Conservation (phyloP, 2,888 invertebrate species). For the Polymixis lichenea region DNA sequence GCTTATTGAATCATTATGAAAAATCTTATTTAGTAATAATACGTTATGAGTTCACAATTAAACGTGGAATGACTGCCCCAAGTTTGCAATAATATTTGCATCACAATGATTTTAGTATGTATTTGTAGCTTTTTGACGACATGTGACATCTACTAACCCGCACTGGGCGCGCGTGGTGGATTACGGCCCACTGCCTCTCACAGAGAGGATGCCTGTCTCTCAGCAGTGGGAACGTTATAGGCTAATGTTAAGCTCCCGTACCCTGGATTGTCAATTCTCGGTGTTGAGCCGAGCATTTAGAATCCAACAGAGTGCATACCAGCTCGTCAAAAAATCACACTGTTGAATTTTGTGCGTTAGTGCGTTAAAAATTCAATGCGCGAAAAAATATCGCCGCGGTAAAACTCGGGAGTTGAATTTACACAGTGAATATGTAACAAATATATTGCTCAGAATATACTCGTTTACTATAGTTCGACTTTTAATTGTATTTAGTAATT, state of each 20-base stretch:
- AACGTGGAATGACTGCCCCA: not conserved
- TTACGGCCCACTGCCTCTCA: not conserved
- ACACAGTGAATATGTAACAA: not conserved
- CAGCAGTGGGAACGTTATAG: not conserved
- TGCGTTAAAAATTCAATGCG: no score
- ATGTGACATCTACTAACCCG: not conserved
- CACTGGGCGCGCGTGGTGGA: not conserved
- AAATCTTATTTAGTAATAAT: no score
- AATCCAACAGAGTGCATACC: no score
- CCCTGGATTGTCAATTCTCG: no score
- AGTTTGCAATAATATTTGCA: not conserved
- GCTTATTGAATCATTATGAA: not conserved
- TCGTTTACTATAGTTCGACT: not conserved
- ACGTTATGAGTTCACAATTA: not conserved
- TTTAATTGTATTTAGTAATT: no score
- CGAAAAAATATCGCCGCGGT: no score
- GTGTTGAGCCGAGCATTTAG: no score
- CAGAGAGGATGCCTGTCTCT: not conserved
- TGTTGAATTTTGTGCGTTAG: not conserved
- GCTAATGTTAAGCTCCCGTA: no score
- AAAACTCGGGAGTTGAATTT: no score
- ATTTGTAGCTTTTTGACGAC: not conserved
- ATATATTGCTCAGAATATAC: slow-evolving; percentile 10
- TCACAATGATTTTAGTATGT: not conserved
- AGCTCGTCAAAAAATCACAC: no score